These are phyloP conservation scores for Cydia splendana DNA, from an alignment of 1,140 invertebrate species.

Conservation along the genomic window DNA sequence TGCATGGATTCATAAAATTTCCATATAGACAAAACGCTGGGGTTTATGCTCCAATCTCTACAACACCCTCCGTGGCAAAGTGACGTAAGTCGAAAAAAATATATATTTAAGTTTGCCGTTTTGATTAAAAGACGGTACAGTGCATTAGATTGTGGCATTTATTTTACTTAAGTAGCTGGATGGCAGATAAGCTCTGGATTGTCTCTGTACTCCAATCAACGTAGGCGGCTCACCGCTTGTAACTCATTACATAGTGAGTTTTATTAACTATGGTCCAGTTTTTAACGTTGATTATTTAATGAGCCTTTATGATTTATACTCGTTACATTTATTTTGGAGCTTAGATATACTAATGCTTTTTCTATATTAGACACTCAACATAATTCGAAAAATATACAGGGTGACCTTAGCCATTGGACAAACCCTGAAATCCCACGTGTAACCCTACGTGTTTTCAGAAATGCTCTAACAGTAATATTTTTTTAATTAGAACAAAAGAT, in stretches of 20 bases:
- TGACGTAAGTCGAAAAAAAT: not conserved
- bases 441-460: too few species aligned
- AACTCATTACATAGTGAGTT: not conserved
- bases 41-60: constrained; percentile 23
- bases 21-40: constrained; percentile 25
- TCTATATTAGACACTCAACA: too few species aligned
- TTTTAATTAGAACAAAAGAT: too few species aligned
- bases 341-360: too few species aligned
- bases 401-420: too few species aligned
- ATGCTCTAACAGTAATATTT: too few species aligned
- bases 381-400: too few species aligned
- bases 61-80: not conserved
- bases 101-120: not conserved
- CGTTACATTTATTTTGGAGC: too few species aligned
- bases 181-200: not conserved
- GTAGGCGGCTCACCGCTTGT: not conserved
- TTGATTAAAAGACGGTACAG: not conserved
- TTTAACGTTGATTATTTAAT: too few species aligned
- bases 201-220: not conserved
- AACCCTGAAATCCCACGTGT: too few species aligned
- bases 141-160: constrained; percentile 6
- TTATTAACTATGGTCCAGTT: too few species aligned
- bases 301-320: too few species aligned
- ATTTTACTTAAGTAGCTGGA: constrained; percentile 2
- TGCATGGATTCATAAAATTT: constrained; percentile 27